Base-by-base conservation (phyloP, 2,113 vertebrate species). In the Centropus unirufus region DNA sequence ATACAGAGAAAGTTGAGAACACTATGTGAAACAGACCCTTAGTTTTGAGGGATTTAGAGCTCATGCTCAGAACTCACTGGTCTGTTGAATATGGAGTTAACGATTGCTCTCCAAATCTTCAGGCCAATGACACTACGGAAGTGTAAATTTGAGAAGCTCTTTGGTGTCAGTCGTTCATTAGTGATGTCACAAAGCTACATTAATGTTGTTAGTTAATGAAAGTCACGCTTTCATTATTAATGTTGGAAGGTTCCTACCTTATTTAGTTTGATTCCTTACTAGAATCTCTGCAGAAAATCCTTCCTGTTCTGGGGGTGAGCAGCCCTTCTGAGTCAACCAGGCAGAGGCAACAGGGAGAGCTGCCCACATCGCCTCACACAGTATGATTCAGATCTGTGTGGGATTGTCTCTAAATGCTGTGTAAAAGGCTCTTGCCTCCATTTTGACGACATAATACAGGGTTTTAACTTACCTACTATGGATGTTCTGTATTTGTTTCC, bases 391-490 rank as follows among this genome's bases (percentile, higher is more conserved):
- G 52, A 80, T 36, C 46, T 83, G 59, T 24, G 59, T 58, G 58
- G 55, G 75, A 69, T n/a, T 62, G 36, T 69, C 74, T 79, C 47
- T 89, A 61, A 92, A n/a, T 62, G 61, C n/a, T 88, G 49, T 68
- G 49, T 90, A 66, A 81, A 66, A 90, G 54, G 62, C 59, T 85
- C 44, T 80, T 91, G 23, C 69, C 78, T 84, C 75, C 59, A 92
- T 39, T 40, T 70, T 62, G 82, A 85, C 15, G 62, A 78, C 58
- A 87, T 93, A 95, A 92, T 89, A 47, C 64, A 51, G 51, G 83
- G 76, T 81, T 96, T 96, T 95, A 93, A 55, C 62, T 95, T 72
- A 78, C 73, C 69, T 69, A 8, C 75, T 66, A 42, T 88, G 70
- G 23, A 88, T 86, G 29, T 77, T 78, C 52, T 1, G 2, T 68